Base-by-base conservation (phyloP, 30 jellyfish, hydroid and myxozoan species). In the Phacellophora camtschatica region DNA sequence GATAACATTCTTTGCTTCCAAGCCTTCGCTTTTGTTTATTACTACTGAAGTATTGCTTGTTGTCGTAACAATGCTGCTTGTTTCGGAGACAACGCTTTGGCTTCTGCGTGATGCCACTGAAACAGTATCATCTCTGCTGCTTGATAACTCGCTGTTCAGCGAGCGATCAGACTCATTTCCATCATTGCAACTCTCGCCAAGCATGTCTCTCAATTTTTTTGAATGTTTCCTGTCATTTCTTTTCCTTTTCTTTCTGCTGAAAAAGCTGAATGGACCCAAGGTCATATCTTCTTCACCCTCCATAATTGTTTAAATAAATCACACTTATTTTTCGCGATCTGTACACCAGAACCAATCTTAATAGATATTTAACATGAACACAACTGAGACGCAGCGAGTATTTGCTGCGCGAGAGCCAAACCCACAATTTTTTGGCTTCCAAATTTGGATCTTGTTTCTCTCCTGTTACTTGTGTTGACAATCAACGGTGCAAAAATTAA, bases 141-240 rank as follows among this genome's bases (percentile, higher is more conserved):
- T 35, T 22, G 83, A 80, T 35, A 36, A 30, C n/a, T 71, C 65
- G 33, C 91, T 65, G 49, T 23, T 7, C 22, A 15, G 30, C 0
- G 84, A 64, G 34, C 36, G 73, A n/a, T 43, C 91, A 7, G 91
- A 80, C 37, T 80, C 91, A 23, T 71, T 48, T 4, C 72, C 91
- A 19, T 16, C 58, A 55, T 71, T 27, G 4, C 34, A 58, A 43
- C n/a, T 48, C 39, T 80, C 91, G 6, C 91, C 91, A 15, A 80
- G 76, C 20, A 80, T 45, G 49, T 66, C 63, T 55, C 91, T 46
- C 32, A 80, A 66, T 41, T 37, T 66, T n/a, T 64, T 65, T 19
- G 77, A 63, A 9, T 50, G 77, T 15, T 51, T 54, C 12, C 72
- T 42, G 34, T 39, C 66, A 39, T 71, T 65, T 35, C 28, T 33